These are phyloP conservation scores for Drosophila macrospina DNA, from an alignment of 2,888 invertebrate species.

Conservation along the genomic window DNA sequence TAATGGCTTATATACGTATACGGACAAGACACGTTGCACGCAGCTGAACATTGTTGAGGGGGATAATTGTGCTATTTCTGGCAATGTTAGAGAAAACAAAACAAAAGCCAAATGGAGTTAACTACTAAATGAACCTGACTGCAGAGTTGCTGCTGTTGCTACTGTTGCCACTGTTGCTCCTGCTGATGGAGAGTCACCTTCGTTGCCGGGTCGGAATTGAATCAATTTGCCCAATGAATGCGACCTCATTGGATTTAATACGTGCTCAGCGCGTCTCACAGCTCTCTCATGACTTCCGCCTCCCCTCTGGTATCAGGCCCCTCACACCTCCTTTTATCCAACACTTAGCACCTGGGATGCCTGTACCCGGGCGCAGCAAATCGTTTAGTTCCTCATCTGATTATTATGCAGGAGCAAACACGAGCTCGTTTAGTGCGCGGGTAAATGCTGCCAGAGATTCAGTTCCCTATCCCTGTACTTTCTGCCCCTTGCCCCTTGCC, in stretches of 20 bases:
- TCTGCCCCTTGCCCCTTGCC: not conserved
- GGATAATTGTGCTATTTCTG: conserved; percentile 24
- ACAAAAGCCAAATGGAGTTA: conserved; percentile 46
- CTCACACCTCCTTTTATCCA: conserved; percentile 8
- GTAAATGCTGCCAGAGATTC: conserved; percentile 16
- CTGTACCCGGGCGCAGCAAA: conserved; percentile 27
- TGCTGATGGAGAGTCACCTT: conserved; percentile 20
- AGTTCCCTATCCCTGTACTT: not conserved
- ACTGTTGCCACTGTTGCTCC: conserved; percentile 17
- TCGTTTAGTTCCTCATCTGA: conserved; percentile 59
- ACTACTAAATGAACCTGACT: conserved; percentile 58
- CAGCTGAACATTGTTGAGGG: conserved; percentile 12
- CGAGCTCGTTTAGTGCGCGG: conserved; percentile 38
- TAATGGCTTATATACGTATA: conserved; percentile 2
- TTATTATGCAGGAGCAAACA: conserved; percentile 70
- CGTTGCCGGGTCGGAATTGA: conserved; percentile 49
- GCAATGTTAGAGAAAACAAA: conserved; percentile 34
- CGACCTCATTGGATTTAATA: conserved; percentile 76
- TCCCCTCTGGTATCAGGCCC: conserved; percentile 6
- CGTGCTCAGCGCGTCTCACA: conserved; percentile 53
- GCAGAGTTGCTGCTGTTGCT: conserved; percentile 27
- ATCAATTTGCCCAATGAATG: conserved; percentile 76
- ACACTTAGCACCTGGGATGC: conserved; percentile 29
- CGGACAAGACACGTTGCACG: conserved; percentile 5
- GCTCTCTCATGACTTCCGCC: not conserved